These are phyloP conservation scores for Acromyrmex heyeri DNA, from an alignment of 1,140 invertebrate species.

Conservation along the genomic window DNA sequence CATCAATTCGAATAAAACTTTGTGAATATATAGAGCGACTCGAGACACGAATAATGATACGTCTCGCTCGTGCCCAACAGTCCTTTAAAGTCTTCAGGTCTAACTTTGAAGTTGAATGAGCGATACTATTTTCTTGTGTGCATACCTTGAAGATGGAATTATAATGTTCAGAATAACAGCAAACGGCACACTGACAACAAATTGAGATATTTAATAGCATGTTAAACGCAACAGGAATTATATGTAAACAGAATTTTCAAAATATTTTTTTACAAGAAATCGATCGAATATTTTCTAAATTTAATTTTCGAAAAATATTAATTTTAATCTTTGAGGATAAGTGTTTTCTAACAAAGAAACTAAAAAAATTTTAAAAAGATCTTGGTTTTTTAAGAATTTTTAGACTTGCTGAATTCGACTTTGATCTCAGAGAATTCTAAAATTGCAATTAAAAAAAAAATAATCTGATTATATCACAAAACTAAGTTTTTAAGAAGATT, in stretches of 20 bases:
- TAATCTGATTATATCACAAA: no score
- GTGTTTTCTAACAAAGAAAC: no score
- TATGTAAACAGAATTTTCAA: not conserved
- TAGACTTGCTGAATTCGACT: no score
- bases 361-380: no score
- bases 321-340: no score
- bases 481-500: no score
- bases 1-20: constrained; percentile 53
- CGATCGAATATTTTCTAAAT: not conserved
- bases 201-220: not conserved
- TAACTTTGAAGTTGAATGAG: constrained; percentile 7
- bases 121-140: constrained; percentile 1
- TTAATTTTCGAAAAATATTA: not conserved
- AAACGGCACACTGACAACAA: not conserved
- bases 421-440: no score
- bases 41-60: constrained; percentile 41
- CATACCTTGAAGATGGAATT: not conserved
- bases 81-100: constrained; percentile 6
- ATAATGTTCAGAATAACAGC: not conserved
- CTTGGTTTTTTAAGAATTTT: no score
- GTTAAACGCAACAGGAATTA: not conserved
- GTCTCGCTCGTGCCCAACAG: constrained; percentile 27
- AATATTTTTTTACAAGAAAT: not conserved
- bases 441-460: no score
- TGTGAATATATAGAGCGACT: constrained; percentile 33